Conservation (phyloP, 2,888 invertebrate species). For the Macrosiphum euphorbiae region DNA sequence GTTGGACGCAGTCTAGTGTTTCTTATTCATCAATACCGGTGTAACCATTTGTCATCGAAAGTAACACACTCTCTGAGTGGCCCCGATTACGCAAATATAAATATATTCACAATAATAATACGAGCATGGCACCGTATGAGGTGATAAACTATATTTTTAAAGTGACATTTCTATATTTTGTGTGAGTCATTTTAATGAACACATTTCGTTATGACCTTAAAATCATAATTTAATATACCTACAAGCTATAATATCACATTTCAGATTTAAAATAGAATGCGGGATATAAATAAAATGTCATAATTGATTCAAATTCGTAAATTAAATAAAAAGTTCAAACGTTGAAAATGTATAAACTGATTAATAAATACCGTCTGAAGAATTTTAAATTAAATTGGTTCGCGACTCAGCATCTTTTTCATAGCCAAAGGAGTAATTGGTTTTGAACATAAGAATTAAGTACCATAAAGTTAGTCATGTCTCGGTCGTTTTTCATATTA, state of each 20-base stretch:
- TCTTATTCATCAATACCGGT: background rate
- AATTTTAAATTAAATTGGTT: background rate
- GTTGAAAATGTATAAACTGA: background rate
- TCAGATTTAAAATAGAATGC: background rate
- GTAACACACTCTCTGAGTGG: background rate
- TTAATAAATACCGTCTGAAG: background rate
- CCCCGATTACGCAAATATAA: background rate
- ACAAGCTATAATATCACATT: background rate
- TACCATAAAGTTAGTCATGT: background rate
- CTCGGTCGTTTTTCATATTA: background rate
- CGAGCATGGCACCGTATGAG: background rate
- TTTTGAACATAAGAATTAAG: background rate
- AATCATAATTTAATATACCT: background rate
- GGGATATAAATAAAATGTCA: background rate
- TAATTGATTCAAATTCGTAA: background rate
- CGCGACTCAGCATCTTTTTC: background rate
- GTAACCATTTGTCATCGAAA: background rate
- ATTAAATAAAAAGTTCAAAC: conserved; percentile 9
- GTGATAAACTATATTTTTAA: background rate
- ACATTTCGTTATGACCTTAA: background rate
- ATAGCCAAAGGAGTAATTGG: background rate
- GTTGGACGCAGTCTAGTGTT: background rate
- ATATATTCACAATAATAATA: background rate
- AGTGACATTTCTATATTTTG: background rate
- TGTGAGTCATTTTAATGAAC: background rate